Conservation (phyloP, 2,797 vertebrate genomes). For the Sebastes cheni region DNA sequence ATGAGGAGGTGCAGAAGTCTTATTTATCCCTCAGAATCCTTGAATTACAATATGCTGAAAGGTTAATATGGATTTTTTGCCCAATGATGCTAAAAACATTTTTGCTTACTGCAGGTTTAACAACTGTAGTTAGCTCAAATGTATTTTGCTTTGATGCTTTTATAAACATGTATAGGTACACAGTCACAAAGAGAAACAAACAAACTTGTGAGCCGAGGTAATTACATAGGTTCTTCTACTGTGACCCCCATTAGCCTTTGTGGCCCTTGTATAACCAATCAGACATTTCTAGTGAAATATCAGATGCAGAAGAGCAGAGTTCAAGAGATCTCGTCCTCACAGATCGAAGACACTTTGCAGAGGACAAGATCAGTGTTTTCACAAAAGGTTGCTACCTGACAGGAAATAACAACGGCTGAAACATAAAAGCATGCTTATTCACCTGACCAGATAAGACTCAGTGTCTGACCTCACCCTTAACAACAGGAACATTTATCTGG, state of each 20-base stretch:
- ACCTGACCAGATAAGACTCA: slow-evolving; percentile 7
- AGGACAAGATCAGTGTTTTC: slow-evolving; percentile 20
- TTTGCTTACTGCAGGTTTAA: no score
- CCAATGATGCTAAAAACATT: no score
- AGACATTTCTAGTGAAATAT: slow-evolving; percentile 26
- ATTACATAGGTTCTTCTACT: slow-evolving; percentile 10
- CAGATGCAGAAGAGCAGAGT: slow-evolving; percentile 4
- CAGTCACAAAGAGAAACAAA: neutral
- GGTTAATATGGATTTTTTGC: no score
- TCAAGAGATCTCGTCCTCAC: slow-evolving; percentile 30
- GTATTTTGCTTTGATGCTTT: neutral
- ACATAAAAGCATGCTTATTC: neutral
- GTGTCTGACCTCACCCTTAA: slow-evolving; percentile 19
- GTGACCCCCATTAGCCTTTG: slow-evolving; percentile 41
- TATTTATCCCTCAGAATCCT: no score
- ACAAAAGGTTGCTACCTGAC: slow-evolving; percentile 17
- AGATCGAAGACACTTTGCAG: slow-evolving; percentile 30
- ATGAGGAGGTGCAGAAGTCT: no score
- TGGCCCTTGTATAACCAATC: slow-evolving; percentile 15
- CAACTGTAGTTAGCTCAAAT: neutral
- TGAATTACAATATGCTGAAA: no score
- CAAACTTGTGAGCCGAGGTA: neutral
- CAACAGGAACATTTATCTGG: slow-evolving; percentile 26
- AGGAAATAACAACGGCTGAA: slow-evolving; percentile 16
- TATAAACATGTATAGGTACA: neutral